These are phyloP conservation scores for Clinocottus analis DNA, from an alignment of 2,113 vertebrate genomes.

Conservation along the genomic window DNA sequence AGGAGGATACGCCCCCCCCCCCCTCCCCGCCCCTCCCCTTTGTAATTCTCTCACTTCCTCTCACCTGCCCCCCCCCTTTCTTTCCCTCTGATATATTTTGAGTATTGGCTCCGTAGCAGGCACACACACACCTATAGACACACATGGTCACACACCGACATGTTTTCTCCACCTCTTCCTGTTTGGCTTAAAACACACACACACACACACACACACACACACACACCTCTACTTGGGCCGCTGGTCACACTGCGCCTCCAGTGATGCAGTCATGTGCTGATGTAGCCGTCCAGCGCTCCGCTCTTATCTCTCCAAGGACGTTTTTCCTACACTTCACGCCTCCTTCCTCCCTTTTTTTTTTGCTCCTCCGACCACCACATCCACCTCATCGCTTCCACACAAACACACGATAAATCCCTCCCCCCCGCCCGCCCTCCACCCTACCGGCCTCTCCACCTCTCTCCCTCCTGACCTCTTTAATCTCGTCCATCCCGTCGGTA, in stretches of 20 bases:
- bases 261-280: constrained; percentile 62
- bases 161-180: constrained; percentile 36
- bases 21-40: constrained; percentile 39
- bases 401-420: constrained; percentile 36
- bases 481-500: constrained; percentile 39
- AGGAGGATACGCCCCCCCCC: constrained; percentile 31
- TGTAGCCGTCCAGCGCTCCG: constrained; percentile 37
- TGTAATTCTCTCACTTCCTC: constrained; percentile 59
- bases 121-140: background rate
- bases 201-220: background rate
- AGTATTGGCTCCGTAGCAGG: background rate
- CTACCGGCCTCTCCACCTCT: background rate
- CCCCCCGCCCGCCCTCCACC: background rate
- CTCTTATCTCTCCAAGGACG: constrained; percentile 60
- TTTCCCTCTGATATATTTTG: constrained; percentile 7
- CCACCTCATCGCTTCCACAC: constrained; percentile 11
- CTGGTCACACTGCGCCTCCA: constrained; percentile 51
- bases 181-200: constrained; percentile 26
- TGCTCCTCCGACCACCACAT: constrained; percentile 22
- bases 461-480: constrained; percentile 57
- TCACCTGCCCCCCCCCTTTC: constrained; percentile 18
- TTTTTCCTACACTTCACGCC: constrained; percentile 44
- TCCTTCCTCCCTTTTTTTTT: constrained; percentile 21
- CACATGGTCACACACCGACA: constrained; percentile 32
- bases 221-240: constrained; percentile 46